phyloP scores from a whole-genome alignment of 2,888 invertebrate genomes.

The Sthenelais limicola region DNA sequence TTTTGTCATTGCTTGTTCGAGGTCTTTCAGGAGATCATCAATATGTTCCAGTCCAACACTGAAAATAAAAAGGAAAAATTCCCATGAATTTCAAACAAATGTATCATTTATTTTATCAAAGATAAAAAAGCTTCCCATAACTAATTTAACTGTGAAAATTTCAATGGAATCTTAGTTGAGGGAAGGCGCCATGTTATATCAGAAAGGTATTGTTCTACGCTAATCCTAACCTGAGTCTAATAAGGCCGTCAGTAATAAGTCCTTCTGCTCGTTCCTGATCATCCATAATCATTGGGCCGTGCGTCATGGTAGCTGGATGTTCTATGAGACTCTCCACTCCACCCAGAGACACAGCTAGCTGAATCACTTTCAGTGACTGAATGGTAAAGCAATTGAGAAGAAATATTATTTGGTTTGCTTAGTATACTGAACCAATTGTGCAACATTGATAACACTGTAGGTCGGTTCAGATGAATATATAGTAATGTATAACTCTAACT shows the following conservation, averaged over 20 bases:
- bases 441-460: no score
- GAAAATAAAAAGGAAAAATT: slow-evolving; percentile 47
- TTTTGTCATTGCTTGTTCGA: slow-evolving; percentile 84
- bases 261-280: slow-evolving; percentile 80
- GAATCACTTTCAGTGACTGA: slow-evolving; percentile 60
- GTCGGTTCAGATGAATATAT: no score
- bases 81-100: no score
- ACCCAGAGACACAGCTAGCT: slow-evolving; percentile 90
- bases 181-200: neutral
- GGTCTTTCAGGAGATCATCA: slow-evolving; percentile 87
- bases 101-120: neutral
- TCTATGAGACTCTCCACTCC: slow-evolving; percentile 96
- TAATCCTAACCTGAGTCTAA: slow-evolving; percentile 78
- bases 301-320: slow-evolving; percentile 95
- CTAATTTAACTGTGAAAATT: no score
- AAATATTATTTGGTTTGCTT: no score
- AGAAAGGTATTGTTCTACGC: neutral
- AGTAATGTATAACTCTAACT: no score
- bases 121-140: neutral
- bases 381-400: no score
- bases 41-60: slow-evolving; percentile 88
- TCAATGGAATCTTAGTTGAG: neutral
- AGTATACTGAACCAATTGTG: no score
- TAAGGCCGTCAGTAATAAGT: slow-evolving; percentile 87
- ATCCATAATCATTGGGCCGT: slow-evolving; percentile 85